Evolutionary conservation across 2,797 vertebrate species (phyloP), one percentile per base, ranked within the genome.

Genomic region (Sphaeramia orbicularis): DNA sequence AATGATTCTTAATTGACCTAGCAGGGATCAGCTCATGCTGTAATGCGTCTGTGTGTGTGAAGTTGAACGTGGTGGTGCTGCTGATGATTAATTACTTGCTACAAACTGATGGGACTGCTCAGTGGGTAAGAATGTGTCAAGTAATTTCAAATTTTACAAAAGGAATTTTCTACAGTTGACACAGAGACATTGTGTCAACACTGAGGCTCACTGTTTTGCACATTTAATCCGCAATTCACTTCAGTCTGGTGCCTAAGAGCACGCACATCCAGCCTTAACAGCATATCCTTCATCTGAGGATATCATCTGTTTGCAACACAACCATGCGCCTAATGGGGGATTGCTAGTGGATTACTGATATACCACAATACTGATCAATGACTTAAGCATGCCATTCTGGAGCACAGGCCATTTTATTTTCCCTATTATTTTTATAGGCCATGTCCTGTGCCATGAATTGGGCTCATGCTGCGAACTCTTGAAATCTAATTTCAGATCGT

Each of bases 401-500:
- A 53, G 15, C 53, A 69, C 11, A 65, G 60, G 35, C 27, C 12
- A 51, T 58, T 65, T 55, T 60, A 49, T 51, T 32, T 18, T 11
- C 5, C 6, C 24, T 51, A 43, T 64, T 49, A 53, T 70, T 60
- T 42, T 42, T 76, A 16, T 56, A 9, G 65, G 44, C 27, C 58
- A 52, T 42, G 62, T 63, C 30, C 41, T 61, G 37, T 44, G 16
- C 71, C 42, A 7, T 56, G 65, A 85, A 60, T 79, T 71, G 51
- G 55, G 38, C 74, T 78, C 73, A 53, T 19, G 48, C 77, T 77
- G 73, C 86, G 88, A 85, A 84, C 83, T 86, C 71, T 78, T 84
- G 45, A 71, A 87, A 91, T 91, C 64, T 75, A 86, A 91, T 91
- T 86, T 87, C 70, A 80, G 74, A 64, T 84, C 74, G 65, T 84